Conservation (phyloP, 2,113 vertebrate genomes). For the Albula glossodonta region DNA sequence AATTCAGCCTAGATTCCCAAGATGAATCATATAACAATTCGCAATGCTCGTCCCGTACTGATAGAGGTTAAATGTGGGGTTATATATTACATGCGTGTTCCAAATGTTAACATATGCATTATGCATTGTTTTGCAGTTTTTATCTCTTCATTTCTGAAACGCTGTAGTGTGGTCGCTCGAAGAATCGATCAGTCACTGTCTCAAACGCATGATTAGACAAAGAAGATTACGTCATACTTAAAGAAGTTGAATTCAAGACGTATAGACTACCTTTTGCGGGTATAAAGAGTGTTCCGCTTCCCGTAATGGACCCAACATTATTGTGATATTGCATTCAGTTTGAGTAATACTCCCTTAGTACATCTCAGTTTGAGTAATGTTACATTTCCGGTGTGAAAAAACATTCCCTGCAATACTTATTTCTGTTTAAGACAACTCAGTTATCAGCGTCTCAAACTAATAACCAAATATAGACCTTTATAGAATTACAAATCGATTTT, state of each 20-base stretch:
- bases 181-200: constrained; percentile 35
- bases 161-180: neutral
- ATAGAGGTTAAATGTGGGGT: neutral
- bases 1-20: neutral
- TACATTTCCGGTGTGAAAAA: no score
- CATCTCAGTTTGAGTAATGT: no score
- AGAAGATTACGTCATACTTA: constrained; percentile 37
- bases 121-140: neutral
- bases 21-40: neutral
- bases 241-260: constrained; percentile 22
- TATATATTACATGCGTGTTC: neutral
- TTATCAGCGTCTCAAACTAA: neutral
- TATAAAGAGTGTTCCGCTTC: no score
- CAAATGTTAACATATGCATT: neutral
- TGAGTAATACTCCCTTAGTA: no score
- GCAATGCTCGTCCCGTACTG: neutral
- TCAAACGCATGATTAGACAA: constrained; percentile 43
- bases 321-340: no score
- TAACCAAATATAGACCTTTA: neutral
- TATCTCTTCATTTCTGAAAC: neutral
- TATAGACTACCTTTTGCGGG: no score
- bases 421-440: neutral
- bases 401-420: no score
- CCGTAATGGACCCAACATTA: no score
- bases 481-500: neutral